These are phyloP conservation scores for Mionectes olivaceus DNA, from an alignment of 2,797 vertebrate species.

Conservation along the genomic window DNA sequence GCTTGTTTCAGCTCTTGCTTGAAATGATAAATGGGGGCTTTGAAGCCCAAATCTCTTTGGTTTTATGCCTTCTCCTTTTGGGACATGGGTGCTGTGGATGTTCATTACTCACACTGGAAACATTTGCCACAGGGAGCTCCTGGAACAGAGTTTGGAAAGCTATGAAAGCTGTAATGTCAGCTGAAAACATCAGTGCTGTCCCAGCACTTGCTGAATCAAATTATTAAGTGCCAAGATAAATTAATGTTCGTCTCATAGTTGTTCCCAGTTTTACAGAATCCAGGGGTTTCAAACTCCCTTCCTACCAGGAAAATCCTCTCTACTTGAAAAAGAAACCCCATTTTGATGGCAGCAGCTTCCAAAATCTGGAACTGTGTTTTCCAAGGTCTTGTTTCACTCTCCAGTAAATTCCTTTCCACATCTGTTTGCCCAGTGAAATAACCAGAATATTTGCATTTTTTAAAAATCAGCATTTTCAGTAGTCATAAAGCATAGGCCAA, in stretches of 20 bases:
- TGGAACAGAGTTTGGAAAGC: slow-evolving; percentile 62
- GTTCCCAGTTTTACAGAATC: slow-evolving; percentile 20
- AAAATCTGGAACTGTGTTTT: background rate
- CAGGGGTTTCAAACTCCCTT: background rate
- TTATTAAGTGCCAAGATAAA: slow-evolving; percentile 65
- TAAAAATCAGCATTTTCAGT: background rate
- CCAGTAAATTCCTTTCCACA: background rate
- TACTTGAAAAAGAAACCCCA: background rate
- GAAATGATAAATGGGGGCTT: slow-evolving; percentile 20
- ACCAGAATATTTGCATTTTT: background rate
- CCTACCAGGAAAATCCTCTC: slow-evolving; percentile 7
- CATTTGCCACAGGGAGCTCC: slow-evolving; percentile 64
- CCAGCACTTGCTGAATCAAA: slow-evolving; percentile 66
- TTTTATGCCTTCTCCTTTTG: slow-evolving; percentile 6
- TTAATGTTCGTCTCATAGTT: slow-evolving; percentile 37
- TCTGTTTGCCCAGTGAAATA: background rate
- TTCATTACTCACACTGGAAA: slow-evolving; percentile 79
- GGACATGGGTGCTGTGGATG: slow-evolving; percentile 65
- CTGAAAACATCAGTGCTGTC: slow-evolving; percentile 28
- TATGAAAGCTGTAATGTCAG: slow-evolving; percentile 57
- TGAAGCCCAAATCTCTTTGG: background rate
- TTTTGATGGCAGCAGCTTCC: background rate
- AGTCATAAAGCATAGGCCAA: background rate
- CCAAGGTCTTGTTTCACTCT: background rate
- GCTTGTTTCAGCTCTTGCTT: slow-evolving; percentile 39